Base-by-base conservation (phyloP, 2,888 invertebrate genomes). In the Ichneumoninae sp. region DNA sequence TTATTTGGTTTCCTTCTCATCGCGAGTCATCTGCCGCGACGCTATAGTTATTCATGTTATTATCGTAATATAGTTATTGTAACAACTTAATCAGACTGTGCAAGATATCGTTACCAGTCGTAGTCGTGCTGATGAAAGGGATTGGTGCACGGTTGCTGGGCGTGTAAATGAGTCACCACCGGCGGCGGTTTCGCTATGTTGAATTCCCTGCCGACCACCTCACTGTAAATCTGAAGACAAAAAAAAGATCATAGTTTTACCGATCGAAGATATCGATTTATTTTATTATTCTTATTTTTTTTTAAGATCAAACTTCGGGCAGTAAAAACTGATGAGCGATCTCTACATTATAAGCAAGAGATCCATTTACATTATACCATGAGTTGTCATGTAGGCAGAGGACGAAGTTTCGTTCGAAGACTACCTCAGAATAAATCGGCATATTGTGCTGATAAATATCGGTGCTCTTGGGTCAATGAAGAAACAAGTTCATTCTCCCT, bases 61-160 rank as follows among this genome's bases (percentile, higher is more conserved):
- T n/a, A 52, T 54, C 54, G 66, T 26, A 54, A 10, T 36, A 54
- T 60, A 60, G n/a, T 70, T 68, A 68, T 68, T 44, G 76, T 75
- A 66, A 78, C 68, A 60, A 81, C 62, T 81, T 78, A 82, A 72
- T 80, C 50, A 71, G 76, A 80, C 66, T 85, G 74, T 81, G 76
- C 66, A 69, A 78, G 65, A 72, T 76, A 79, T 75, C 70, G 89
- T 92, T 93, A 94, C 94, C 94, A 94, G 86, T 94, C 93, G 86
- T 94, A 94, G 75, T 92, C 90, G 85, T 93, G 92, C 80, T 93
- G 92, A 89, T 90, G 91, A 89, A 90, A 93, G 76, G 91, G 93
- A 87, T 93, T 93, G 83, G 93, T 93, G 86, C 91, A 92, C 74
- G 94, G 94, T 85, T 94, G 94, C 89, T 94, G 94, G 86, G 92